A percentile compares a stretch with the other conserved stretches of the same genome.
Evolutionary conservation across 2,113 vertebrate genomes (phyloP).

Genomic region (Mixornis gularis): DNA sequence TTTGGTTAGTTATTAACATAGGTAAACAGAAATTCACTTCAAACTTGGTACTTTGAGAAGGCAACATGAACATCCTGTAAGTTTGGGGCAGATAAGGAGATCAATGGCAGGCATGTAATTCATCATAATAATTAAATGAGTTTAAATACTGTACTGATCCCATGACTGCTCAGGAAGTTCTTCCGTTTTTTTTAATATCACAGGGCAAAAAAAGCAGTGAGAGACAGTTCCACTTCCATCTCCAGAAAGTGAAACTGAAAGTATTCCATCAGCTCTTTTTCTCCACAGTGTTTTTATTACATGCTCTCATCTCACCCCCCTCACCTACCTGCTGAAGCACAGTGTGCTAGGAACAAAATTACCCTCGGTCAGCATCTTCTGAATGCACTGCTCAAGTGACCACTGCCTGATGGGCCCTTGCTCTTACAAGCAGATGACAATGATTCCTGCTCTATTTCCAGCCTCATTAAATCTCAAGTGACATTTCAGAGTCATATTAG

Average conservation of each 20-base stretch:
- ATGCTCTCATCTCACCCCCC: background rate
- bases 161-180: background rate
- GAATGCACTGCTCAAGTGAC: background rate
- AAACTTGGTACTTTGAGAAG: conserved; percentile 51
- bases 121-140: conserved; percentile 44
- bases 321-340: background rate
- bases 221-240: background rate
- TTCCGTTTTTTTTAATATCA: background rate
- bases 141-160: conserved; percentile 41
- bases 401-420: background rate
- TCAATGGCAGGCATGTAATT: conserved; percentile 40
- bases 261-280: background rate
- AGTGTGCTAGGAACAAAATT: background rate
- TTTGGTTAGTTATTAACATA: conserved; percentile 41
- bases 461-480: background rate
- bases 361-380: background rate
- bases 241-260: background rate
- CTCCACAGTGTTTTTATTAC: background rate
- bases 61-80: conserved; percentile 47
- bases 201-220: background rate
- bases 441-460: background rate
- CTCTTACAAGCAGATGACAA: background rate
- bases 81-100: conserved; percentile 19
- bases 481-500: background rate
- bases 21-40: conserved; percentile 47